A percentile compares a stretch with the other conserved stretches of the same genome.
Evolutionary conservation across 2,113 vertebrate species (phyloP).

Genomic region (Regulus satrapa): DNA sequence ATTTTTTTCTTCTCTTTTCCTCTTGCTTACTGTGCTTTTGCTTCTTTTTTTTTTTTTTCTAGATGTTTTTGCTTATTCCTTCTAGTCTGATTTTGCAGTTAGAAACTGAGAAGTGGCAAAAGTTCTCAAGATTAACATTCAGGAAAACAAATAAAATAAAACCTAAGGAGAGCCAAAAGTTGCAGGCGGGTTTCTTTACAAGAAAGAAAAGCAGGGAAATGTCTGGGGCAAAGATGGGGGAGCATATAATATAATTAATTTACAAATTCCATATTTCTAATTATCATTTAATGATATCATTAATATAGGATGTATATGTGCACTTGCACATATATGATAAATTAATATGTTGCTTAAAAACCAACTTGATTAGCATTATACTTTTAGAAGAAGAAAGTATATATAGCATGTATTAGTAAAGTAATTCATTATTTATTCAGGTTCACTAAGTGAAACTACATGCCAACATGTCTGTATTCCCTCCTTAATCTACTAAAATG

Average conservation of each 20-base stretch:
- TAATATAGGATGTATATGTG: conserved; percentile 4
- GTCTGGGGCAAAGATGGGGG: neutral
- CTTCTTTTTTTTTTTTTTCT: conserved; percentile 75
- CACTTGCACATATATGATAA: conserved; percentile 44
- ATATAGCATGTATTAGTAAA: conserved; percentile 69
- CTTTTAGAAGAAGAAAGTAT: conserved; percentile 48
- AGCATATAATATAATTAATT: neutral
- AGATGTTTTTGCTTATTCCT: conserved; percentile 73
- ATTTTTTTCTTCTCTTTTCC: conserved; percentile 73
- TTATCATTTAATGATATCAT: too few relatives aligned
- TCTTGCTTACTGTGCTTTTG: conserved; percentile 76
- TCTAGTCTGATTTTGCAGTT: conserved; percentile 65
- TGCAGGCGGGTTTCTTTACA: conserved; percentile 15
- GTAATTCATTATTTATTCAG: conserved; percentile 80
- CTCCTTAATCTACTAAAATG: conserved; percentile 77
- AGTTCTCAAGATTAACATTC: conserved; percentile 31
- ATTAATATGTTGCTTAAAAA: neutral
- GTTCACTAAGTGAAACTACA: conserved; percentile 78
- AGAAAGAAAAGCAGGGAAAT: neutral
- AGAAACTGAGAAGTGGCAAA: conserved; percentile 45
- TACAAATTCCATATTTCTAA: neutral
- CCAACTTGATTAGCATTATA: neutral
- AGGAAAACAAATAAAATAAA: neutral
- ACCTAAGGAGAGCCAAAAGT: neutral
- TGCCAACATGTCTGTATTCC: conserved; percentile 73